These are phyloP conservation scores for Lagopus muta DNA, from an alignment of 2,113 vertebrate species.

Conservation along the genomic window DNA sequence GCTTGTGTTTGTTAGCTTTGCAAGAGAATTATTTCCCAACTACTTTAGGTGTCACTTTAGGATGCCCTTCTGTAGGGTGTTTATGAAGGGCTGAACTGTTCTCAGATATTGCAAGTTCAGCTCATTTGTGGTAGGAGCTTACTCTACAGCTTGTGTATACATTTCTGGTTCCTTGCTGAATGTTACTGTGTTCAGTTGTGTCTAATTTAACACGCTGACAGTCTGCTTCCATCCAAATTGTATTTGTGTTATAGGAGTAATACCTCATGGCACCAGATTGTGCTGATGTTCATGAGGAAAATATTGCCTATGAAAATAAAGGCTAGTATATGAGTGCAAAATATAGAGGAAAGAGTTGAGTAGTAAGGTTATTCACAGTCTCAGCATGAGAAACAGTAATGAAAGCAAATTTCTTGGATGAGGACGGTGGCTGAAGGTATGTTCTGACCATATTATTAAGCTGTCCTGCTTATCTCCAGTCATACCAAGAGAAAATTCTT, in stretches of 20 bases:
- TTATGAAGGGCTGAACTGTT: neutral
- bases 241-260: neutral
- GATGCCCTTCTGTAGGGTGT: accelerated
- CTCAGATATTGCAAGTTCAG: accelerated
- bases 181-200: accelerated
- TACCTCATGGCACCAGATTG: neutral
- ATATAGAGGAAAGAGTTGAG: neutral
- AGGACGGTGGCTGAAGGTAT: neutral
- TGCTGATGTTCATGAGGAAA: neutral
- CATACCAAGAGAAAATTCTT: neutral
- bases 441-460: neutral
- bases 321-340: neutral
- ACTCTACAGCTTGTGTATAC: accelerated
- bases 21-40: neutral
- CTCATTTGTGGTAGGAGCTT: neutral
- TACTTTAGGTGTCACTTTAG: accelerated
- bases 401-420: neutral
- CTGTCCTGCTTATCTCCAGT: neutral
- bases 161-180: neutral
- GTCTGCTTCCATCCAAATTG: neutral
- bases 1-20: neutral
- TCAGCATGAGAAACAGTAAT: accelerated
- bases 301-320: neutral
- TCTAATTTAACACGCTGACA: neutral
- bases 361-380: neutral